Base-by-base conservation (phyloP, 1,140 invertebrate genomes). In the Teleogryllus occipitalis region DNA sequence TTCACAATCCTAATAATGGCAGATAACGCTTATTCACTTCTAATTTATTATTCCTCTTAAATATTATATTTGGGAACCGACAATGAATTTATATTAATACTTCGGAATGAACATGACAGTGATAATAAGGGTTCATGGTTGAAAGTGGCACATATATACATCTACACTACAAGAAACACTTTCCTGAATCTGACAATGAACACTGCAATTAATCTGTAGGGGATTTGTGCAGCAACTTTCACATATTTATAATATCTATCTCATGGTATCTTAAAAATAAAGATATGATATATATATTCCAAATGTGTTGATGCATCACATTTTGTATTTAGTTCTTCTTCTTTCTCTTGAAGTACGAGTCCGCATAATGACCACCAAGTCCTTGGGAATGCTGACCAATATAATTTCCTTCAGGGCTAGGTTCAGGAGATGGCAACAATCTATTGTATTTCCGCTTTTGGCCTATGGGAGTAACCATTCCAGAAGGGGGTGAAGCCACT, bases 301-400 rank as follows among this genome's bases (percentile, higher is more conserved):
- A 39, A 39, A 39, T 39, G 27, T 39, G 27, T 39, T 39, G 27
- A 39, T 39, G 27, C 27, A 39, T 39, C 27, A 39, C 27, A 39
- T 39, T 39, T 39, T 7, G 54, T 65, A 7, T 75, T 83, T 82
- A 86, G 76, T 84, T 85, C 80, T 86, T 86, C 83, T 86, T 87
- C 81, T 87, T 87, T 81, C 85, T 84, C 82, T 85, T 87, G 79
- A 87, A 85, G 81, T 89, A 90, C 0, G 88, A 88, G 80, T 90
- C 88, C 10, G 88, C 87, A 83, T 90, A 90, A 82, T 90, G 89
- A 27, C 88, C 89, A 7, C 89, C 88, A 8, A 90, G 83, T 4
- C 89, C 89, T 82, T 89, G 89, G 18, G 89, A 89, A 83, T 89
- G 89, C 80, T 90, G 89, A n/a, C 89, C 88, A 77, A 89, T 86